Base-by-base conservation (phyloP, 2,113 vertebrate genomes). In the Labeo catla region DNA sequence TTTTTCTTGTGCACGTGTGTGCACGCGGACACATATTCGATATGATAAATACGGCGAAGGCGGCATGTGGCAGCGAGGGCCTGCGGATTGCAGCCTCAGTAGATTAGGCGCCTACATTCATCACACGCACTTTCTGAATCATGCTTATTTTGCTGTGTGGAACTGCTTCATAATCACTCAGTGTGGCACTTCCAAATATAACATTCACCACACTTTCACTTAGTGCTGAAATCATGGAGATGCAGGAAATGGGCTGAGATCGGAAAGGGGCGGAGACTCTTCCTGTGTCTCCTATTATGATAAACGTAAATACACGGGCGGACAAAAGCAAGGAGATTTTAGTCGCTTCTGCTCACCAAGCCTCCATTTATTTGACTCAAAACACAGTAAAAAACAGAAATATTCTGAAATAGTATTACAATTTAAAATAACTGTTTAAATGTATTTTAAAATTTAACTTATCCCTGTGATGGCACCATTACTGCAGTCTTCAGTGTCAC, bases 151-250 rank as follows among this genome's bases (percentile, higher is more conserved):
- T 81, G 76, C 88, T 65, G 49, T 52, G 74, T 80, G 16, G 65
- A 86, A 76, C 79, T 73, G 80, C 87, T 86, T 89, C 74, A 47
- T 89, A 85, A 91, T 89, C 89, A 86, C 85, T 91, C 91, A 90
- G 39, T 66, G 76, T 87, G 88, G 76, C 81, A 91, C 73, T 61
- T 88, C 90, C 88, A 90, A 91, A 91, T 87, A 88, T 87, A 91
- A 81, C 77, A 63, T 68, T 76, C 66, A 63, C 76, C 50, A 81
- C 76, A 85, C 78, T 79, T 57, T 65, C 6, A 36, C 50, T 86
- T 74, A 76, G 52, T 76, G 47, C 57, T 19, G 81, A 81, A 86
- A 63, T 23, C 23, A 4, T 47, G 50, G 76, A 79, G 34, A 36
- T 5, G 28, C 12, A 12, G 15, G 43, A 66, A 49, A 82, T 19